Conservation (phyloP, 2,113 vertebrate species). For the Gracilinanus agilis region DNA sequence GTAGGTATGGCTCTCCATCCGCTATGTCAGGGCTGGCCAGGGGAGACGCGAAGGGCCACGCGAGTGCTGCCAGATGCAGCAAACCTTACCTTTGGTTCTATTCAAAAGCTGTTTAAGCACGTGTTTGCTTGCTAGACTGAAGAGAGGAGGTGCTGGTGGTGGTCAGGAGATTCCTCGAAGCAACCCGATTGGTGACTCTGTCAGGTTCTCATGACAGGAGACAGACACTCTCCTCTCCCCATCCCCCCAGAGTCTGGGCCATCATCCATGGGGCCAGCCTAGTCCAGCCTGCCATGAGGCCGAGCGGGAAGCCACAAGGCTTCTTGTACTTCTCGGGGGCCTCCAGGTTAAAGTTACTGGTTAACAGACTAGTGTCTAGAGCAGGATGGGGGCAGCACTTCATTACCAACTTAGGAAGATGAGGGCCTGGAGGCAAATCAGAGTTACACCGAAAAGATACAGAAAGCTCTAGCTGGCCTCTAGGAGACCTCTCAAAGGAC, state of each 20-base stretch:
- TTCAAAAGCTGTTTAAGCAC: conserved; percentile 54
- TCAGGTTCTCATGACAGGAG: neutral
- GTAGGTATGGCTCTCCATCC: conserved; percentile 22
- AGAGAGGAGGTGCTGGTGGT: conserved; percentile 14
- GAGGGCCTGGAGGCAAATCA: conserved; percentile 2
- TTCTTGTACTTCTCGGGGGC: neutral
- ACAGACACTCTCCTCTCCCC: neutral
- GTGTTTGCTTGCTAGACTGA: conserved; percentile 40
- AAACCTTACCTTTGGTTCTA: conserved; percentile 75
- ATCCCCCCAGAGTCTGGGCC: neutral
- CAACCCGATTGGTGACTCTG: neutral
- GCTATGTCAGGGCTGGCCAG: neutral
- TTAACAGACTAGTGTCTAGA: neutral
- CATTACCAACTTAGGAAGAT: neutral
- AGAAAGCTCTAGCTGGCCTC: neutral
- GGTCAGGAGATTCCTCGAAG: neutral
- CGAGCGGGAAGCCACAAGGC: neutral
- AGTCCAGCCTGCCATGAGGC: neutral
- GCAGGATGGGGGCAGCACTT: neutral
- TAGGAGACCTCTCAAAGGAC: too few species aligned
- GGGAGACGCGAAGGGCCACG: neutral
- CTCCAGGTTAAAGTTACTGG: neutral
- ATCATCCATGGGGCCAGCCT: neutral
- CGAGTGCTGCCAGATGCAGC: neutral
- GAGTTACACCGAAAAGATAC: neutral